Conservation (phyloP, 1,140 invertebrate genomes). For the Scaptomyza montana region DNA sequence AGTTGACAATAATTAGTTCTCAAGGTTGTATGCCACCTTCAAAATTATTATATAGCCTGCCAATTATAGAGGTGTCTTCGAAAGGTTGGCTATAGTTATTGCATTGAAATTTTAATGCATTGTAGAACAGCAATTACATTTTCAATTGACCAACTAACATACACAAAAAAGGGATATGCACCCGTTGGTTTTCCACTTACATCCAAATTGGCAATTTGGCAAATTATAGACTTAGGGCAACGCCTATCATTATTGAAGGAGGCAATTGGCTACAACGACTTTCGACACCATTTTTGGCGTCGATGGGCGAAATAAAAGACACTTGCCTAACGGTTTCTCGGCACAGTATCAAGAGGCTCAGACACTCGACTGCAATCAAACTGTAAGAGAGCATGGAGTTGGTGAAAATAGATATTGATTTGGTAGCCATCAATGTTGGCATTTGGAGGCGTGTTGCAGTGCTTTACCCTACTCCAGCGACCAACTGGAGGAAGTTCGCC, state of each 20-base stretch:
- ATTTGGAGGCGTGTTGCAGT: conserved; percentile 67
- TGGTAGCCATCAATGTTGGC: conserved; percentile 72
- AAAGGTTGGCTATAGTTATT: too few species aligned
- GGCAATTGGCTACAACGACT: conserved; percentile 35
- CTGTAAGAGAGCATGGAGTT: not conserved
- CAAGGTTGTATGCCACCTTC: not conserved
- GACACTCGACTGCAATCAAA: not conserved
- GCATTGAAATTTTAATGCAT: not conserved
- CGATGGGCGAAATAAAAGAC: conserved; percentile 67
- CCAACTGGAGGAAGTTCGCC: conserved; percentile 62
- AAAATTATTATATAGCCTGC: not conserved
- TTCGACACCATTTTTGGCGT: conserved; percentile 26
- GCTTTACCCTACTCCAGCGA: conserved; percentile 50
- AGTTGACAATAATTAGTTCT: not conserved
- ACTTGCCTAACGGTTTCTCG: conserved; percentile 64
- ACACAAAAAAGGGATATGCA: conserved; percentile 2
- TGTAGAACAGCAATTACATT: not conserved
- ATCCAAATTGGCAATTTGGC: conserved; percentile 58
- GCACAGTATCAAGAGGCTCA: conserved; percentile 60
- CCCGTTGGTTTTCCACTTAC: conserved; percentile 5
- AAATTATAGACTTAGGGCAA: conserved; percentile 63
- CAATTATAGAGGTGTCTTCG: not conserved
- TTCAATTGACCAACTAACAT: conserved; percentile 2
- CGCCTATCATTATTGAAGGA: conserved; percentile 26
- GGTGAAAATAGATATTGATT: conserved; percentile 46